Evolutionary conservation across 1,140 invertebrate species (phyloP).

Genomic region (Carposina sasakii): DNA sequence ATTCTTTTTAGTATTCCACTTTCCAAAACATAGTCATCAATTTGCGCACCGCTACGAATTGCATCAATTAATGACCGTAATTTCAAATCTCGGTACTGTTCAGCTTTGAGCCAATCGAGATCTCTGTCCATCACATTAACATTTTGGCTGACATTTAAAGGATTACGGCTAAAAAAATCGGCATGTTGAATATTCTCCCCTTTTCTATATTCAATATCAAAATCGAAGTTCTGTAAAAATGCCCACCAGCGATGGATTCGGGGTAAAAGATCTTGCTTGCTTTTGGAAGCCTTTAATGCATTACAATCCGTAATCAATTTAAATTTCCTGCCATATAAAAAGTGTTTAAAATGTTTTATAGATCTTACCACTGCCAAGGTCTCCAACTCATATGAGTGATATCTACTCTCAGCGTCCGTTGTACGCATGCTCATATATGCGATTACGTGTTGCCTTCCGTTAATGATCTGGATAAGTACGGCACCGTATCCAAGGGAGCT

Average conservation of each 20-base stretch:
- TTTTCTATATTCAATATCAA: constrained; percentile 8
- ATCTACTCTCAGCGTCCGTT: constrained; percentile 34
- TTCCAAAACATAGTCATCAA: no score
- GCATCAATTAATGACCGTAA: no score
- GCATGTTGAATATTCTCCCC: constrained; percentile 11
- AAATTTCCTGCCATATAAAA: constrained; percentile 24
- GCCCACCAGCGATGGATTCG: constrained; percentile 36
- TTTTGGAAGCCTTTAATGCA: constrained; percentile 22
- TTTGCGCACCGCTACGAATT: no score
- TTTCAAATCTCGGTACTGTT: constrained; percentile 16
- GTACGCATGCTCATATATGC: constrained; percentile 19
- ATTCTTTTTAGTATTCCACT: no score
- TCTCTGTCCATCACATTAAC: constrained; percentile 10
- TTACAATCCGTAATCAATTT: constrained; percentile 26
- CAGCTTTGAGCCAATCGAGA: constrained; percentile 16
- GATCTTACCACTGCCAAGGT: constrained; percentile 44
- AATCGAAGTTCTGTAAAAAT: constrained; percentile 39
- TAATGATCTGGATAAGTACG: constrained; percentile 41
- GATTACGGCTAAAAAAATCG: constrained; percentile 10
- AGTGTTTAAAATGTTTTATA: constrained; percentile 30
- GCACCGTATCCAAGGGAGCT: constrained; percentile 41
- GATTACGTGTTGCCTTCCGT: constrained; percentile 5
- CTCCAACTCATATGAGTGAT: constrained; percentile 57
- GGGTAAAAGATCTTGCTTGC: constrained; percentile 30
- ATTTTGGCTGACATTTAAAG: background rate